Evolutionary conservation across 2,797 vertebrate genomes (phyloP).

Genomic region (Sus cebifrons): DNA sequence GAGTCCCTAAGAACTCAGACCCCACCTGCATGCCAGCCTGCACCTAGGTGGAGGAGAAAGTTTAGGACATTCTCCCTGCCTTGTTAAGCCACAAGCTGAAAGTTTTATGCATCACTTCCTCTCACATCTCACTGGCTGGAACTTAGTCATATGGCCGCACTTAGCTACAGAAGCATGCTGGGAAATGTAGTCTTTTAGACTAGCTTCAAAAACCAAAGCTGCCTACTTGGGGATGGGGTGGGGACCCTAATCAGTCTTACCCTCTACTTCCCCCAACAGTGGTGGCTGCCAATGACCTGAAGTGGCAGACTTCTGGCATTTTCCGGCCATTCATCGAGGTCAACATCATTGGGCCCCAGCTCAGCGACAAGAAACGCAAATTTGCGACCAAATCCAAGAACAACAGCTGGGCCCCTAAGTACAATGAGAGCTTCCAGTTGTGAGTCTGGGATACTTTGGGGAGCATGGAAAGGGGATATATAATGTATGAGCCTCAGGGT

Average conservation of each 20-base stretch:
- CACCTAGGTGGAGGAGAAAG: rapidly evolving
- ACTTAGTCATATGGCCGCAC: neutral
- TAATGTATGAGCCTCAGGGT: neutral
- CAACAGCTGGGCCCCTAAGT: constrained; percentile 99
- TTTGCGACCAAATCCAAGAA: constrained; percentile 99
- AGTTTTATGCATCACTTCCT: neutral
- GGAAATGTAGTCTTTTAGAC: constrained; percentile 47
- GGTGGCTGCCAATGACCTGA: constrained; percentile 98
- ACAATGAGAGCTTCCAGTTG: constrained; percentile 99
- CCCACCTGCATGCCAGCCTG: rapidly evolving
- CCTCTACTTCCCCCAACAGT: constrained; percentile 89
- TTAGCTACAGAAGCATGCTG: neutral
- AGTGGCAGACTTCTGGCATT: constrained; percentile 99
- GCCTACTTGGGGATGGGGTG: no score
- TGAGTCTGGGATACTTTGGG: constrained; percentile 90
- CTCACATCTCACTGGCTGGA: neutral
- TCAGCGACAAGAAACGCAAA: constrained; percentile 99
- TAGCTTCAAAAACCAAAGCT: neutral
- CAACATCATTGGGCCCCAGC: constrained; percentile 98
- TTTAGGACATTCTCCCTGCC: neutral
- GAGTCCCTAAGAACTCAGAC: neutral
- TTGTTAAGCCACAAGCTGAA: neutral
- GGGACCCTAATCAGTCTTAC: neutral
- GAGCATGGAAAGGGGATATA: neutral
- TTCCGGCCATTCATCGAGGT: constrained; percentile 99